Percentiles rank a stretch among this genome's conserved stretches.
Conservation (phyloP, 1,140 invertebrate genomes). For the Berghia stephanieae region DNA sequence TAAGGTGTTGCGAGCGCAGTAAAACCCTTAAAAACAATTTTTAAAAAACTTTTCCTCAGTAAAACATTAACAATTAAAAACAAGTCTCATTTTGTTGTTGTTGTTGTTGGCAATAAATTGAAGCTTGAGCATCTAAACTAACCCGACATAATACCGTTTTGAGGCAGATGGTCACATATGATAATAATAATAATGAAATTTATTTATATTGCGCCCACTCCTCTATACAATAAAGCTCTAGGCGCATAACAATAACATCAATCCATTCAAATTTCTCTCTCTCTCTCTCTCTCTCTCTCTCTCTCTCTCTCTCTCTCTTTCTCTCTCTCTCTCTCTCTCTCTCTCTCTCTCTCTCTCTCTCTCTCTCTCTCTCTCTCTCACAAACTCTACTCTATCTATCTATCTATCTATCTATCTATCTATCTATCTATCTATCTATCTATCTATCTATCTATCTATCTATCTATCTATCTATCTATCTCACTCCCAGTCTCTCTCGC, state of each 20-base stretch:
- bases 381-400: too few relatives aligned
- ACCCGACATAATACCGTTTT: too few relatives aligned
- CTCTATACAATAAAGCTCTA: too few relatives aligned
- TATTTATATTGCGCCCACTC: too few relatives aligned
- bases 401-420: neutral
- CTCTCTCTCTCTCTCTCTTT: neutral
- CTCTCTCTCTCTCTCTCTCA: slow-evolving; percentile 15
- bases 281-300: neutral
- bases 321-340: slow-evolving; percentile 11
- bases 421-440: neutral
- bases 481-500: too few relatives aligned
- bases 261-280: too few relatives aligned
- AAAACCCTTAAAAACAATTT: too few relatives aligned
- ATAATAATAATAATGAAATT: slow-evolving; percentile 13
- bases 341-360: slow-evolving; percentile 18
- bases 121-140: too few relatives aligned
- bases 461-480: too few relatives aligned
- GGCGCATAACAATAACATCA: too few relatives aligned
- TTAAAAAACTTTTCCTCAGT: neutral
- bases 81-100: neutral
- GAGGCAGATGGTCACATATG: too few relatives aligned
- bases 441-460: neutral
- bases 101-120: neutral
- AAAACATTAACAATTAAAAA: neutral
- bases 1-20: too few relatives aligned